Conservation (phyloP, 2,797 vertebrate genomes). For the Gadopsis marmoratus region DNA sequence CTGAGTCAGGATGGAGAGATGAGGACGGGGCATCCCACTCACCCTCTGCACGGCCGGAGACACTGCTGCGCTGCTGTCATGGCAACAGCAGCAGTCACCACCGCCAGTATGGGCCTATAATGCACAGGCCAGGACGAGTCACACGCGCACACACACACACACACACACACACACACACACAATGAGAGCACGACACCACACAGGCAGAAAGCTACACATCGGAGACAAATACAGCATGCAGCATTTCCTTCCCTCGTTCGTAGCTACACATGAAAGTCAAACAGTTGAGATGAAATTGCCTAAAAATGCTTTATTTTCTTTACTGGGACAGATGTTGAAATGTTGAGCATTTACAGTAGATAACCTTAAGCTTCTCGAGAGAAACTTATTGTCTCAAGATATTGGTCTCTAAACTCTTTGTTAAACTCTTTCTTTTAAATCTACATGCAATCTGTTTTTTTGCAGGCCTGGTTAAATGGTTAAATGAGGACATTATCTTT, state of each 20-base stretch:
- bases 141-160: slow-evolving; percentile 43
- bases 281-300: background rate
- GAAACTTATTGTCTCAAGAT: background rate
- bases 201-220: slow-evolving; percentile 38
- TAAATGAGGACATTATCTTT: background rate
- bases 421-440: background rate
- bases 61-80: slow-evolving; percentile 93
- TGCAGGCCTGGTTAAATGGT: background rate
- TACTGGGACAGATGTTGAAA: background rate
- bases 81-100: slow-evolving; percentile 93
- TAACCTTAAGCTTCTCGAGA: background rate
- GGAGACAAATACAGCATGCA: slow-evolving; percentile 14
- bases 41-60: slow-evolving; percentile 87
- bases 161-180: slow-evolving; percentile 24
- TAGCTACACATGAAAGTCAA: background rate
- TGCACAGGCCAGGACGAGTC: slow-evolving; percentile 77
- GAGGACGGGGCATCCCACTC: slow-evolving; percentile 88
- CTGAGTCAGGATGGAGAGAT: slow-evolving; percentile 83
- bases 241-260: background rate
- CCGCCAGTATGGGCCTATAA: slow-evolving; percentile 90
- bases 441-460: background rate
- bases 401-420: background rate
- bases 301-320: background rate
- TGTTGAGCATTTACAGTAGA: background rate
- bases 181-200: slow-evolving; percentile 40